Evolutionary conservation across 53 echinoderm and acorn worm species (phyloP).

Genomic region (Mesocentrotus franciscanus): DNA sequence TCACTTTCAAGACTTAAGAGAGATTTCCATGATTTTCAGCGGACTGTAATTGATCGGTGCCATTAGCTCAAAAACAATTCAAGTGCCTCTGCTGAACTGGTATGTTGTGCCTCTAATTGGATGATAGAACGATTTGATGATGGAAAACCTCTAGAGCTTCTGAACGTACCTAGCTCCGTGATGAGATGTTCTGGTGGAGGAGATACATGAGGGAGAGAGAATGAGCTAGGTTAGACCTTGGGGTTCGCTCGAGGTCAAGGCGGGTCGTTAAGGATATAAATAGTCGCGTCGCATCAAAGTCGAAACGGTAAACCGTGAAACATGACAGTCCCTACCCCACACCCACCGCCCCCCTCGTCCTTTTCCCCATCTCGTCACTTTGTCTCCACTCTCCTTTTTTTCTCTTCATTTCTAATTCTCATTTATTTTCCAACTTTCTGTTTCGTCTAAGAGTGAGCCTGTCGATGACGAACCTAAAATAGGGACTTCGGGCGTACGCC

Average conservation of each 20-base stretch:
- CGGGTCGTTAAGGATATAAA: neutral
- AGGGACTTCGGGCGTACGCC: neutral
- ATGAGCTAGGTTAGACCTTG: neutral
- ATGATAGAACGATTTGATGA: neutral
- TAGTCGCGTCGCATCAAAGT: neutral
- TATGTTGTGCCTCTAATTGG: neutral
- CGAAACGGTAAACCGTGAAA: neutral
- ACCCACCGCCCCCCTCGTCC: neutral
- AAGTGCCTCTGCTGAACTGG: neutral
- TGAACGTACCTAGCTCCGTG: neutral
- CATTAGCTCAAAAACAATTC: conserved; percentile 43
- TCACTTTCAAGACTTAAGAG: neutral
- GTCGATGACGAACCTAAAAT: neutral
- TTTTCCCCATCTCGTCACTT: neutral
- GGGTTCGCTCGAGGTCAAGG: neutral
- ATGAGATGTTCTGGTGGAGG: neutral
- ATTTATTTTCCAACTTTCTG: neutral
- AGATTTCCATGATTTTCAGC: neutral
- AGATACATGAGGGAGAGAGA: neutral
- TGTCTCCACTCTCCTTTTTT: neutral
- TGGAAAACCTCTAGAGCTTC: neutral
- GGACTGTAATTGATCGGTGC: neutral
- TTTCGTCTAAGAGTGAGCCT: neutral
- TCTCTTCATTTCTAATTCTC: neutral
- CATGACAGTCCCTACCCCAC: neutral